Percentiles rank a stretch among this genome's conserved stretches.
These are phyloP conservation scores for Camponotus vicinus DNA, from an alignment of 1,140 invertebrate species.

Conservation along the genomic window DNA sequence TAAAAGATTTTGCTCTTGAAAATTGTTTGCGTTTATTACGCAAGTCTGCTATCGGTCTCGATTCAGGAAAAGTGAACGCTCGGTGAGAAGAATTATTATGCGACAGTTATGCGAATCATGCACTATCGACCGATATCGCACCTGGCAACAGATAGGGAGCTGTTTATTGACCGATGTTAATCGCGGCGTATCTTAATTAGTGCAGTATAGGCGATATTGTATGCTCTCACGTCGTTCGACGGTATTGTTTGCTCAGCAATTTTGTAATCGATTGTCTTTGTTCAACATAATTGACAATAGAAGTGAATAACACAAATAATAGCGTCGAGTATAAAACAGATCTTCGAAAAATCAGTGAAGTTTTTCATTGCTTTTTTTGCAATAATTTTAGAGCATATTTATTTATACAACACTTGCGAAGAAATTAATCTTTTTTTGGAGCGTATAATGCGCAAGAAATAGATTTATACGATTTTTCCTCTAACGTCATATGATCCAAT, in stretches of 20 bases:
- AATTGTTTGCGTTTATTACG: constrained; percentile 13
- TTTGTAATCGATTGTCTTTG: background rate
- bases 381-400: background rate
- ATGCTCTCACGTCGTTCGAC: background rate
- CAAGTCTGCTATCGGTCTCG: background rate
- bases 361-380: background rate
- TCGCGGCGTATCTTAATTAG: constrained; percentile 62
- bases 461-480: background rate
- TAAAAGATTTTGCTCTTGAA: background rate
- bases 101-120: constrained; percentile 50
- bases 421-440: background rate
- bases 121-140: constrained; percentile 56
- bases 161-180: constrained; percentile 69
- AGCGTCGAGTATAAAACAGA: background rate
- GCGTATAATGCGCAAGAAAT: background rate
- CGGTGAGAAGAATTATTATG: background rate
- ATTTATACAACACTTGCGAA: background rate
- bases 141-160: constrained; percentile 67
- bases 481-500: background rate
- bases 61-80: background rate
- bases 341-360: background rate
- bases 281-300: no score
- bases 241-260: background rate
- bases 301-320: background rate
- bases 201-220: background rate